Evolutionary conservation across 2,888 invertebrate species (phyloP), one percentile per base, ranked within the genome.

Genomic region (Andrena praecox): DNA sequence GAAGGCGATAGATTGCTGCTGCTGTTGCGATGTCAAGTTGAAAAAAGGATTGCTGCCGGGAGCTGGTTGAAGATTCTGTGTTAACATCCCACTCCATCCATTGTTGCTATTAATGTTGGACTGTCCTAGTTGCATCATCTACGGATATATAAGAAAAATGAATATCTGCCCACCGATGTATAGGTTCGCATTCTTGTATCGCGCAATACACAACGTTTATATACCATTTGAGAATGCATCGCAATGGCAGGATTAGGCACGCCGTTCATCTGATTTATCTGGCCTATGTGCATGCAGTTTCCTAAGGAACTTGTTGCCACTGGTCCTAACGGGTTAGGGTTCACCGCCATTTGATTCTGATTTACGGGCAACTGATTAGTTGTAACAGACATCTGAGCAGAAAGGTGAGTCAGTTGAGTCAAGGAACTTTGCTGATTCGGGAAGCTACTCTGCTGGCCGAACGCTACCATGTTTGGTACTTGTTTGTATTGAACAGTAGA

Each of bases 11-110:
- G 84, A 71, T 85, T 87, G 82, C 48, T 87, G 82, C 60, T 88
- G 90, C 29, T 89, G 91, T 82, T 92, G 92, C 31, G 89, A 60
- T 31, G 91, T 85, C 77, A 94, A 88, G 86, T 94, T 94, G 63
- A 94, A 92, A 77, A 94, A 94, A 16, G 94, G 94, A 90, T 94
- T 94, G 68, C 92, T 94, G 67, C 94, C 94, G 5, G 94, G 94
- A 10, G 94, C 93, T 20, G 94, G 94, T 80, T 93, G 93, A 66
- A 94, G 88, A 88, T 92, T 93, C 75, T 93, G 93, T 1, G 93
- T 87, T 60, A 93, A 83, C 92, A 94, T 92, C 35, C 92, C 92
- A 73, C 92, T 93, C 93, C 94, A 93, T 29, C 93, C 93, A 77
- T 93, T 92, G 81, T 91, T 92, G 73, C 89, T 90, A 60, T 85